Percentiles rank a stretch among this genome's conserved stretches.
Conservation (phyloP, 2,797 vertebrate genomes). For the Gallirallus australis region DNA sequence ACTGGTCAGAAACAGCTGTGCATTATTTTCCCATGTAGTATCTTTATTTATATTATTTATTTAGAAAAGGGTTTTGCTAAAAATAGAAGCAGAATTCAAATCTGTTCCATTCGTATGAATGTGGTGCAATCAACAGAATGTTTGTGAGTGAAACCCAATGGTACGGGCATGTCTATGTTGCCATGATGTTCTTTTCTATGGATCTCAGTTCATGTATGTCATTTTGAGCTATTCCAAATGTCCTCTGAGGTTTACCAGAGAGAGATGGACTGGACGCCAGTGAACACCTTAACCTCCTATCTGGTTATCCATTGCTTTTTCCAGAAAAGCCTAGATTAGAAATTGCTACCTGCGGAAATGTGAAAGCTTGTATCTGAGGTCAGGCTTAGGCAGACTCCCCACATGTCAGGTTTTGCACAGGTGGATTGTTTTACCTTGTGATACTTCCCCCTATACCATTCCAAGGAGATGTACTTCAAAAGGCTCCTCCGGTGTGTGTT, state of each 20-base stretch:
- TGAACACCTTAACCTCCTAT: not conserved
- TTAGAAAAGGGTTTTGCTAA: not conserved
- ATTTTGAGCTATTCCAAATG: not conserved
- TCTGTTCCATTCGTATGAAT: not conserved
- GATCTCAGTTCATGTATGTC: not conserved
- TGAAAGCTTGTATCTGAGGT: not conserved
- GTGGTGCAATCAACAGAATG: not conserved
- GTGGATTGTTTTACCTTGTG: not conserved
- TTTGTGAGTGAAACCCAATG: not conserved
- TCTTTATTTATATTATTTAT: not conserved
- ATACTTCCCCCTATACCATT: fast-evolving
- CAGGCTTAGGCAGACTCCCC: not conserved
- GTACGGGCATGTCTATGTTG: fast-evolving
- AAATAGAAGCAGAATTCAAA: not conserved
- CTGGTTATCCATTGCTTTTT: not conserved
- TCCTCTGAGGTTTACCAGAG: not conserved
- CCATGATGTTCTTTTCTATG: not conserved
- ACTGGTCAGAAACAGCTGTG: not conserved
- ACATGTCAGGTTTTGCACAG: fast-evolving
- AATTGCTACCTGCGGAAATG: not conserved
- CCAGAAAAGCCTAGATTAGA: not conserved
- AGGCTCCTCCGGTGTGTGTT: not conserved
- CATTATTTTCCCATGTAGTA: not conserved
- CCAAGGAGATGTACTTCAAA: not conserved
- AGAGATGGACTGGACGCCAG: not conserved